These are phyloP conservation scores for Rhizoglyphus robini DNA, from an alignment of 1,140 invertebrate species.

Conservation along the genomic window DNA sequence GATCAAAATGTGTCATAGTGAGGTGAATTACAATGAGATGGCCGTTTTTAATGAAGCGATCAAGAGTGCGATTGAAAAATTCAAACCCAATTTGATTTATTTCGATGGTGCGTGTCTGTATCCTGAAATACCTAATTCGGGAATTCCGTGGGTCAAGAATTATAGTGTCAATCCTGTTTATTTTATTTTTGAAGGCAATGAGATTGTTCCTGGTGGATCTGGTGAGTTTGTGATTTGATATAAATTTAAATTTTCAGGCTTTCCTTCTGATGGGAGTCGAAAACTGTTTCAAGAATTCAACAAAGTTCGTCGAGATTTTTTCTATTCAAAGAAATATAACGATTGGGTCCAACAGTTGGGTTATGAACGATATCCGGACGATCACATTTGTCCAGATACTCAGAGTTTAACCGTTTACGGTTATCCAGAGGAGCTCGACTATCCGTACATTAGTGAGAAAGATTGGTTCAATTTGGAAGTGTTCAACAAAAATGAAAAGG, in stretches of 20 bases:
- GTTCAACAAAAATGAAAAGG: background rate
- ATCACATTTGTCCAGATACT: background rate
- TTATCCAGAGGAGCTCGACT: slow-evolving; percentile 7
- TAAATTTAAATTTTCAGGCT: background rate
- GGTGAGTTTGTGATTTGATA: background rate
- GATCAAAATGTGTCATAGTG: background rate
- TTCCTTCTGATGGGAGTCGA: background rate
- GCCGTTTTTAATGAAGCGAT: background rate
- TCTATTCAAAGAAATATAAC: background rate
- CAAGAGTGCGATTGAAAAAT: background rate
- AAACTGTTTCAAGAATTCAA: background rate
- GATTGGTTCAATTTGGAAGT: background rate
- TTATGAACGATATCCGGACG: background rate
- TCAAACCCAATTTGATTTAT: background rate
- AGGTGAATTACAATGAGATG: background rate
- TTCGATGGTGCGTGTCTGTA: background rate
- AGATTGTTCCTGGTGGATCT: background rate
- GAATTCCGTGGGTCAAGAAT: background rate
- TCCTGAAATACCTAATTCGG: background rate
- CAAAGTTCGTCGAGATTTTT: background rate
- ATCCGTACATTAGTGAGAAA: background rate
- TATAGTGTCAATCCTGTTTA: background rate
- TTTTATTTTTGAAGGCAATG: background rate
- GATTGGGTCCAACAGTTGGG: background rate
- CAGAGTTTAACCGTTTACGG: background rate